Evolutionary conservation across 2,113 vertebrate species (phyloP), one percentile per base, ranked within the genome.

Genomic region (Tautogolabrus adspersus): DNA sequence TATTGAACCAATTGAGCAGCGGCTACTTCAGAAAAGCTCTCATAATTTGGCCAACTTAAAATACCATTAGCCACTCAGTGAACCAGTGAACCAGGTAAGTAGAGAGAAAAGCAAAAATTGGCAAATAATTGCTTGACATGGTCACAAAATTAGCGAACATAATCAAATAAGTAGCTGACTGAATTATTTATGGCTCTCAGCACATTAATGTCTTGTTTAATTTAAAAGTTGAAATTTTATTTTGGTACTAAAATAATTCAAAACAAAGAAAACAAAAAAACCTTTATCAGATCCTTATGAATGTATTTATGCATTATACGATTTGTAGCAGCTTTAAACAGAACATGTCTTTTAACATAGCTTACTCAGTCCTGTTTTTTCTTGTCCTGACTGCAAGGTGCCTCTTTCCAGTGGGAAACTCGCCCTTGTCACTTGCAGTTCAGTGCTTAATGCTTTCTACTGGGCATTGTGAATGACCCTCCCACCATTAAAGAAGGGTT

Each of bases 21-120:
- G 54, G 8, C 76, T 92, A 81, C 19, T 78, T 89, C 67, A 66
- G 67, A 55, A 81, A 77, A 16, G 84, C 61, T 58, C 83, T 75
- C 75, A 79, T 88, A 84, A 91, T 92, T 88, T 90, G 77, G 49
- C 44, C 77, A 87, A 83, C 86, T 89, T 90, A 90, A 90, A 93
- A 89, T 86, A 81, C 87, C 75, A 90, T 94, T 90, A 93, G 87
- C 79, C 89, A 88, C 83, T 93, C 88, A 87, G 86, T 93, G 87
- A 92, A 90, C 87, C 87, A 84, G 85, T 91, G 86, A 94, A 92
- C 91, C 92, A 93, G 90, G 82, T 91, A 92, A 92, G 84, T 89
- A 64, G 88, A 87, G 71, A 88, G 89, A 85, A 89, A 91, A 72
- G 86, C 68, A 89, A 72, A 88, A 56, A 84, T 87, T 83, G 87